Base-by-base conservation (phyloP, 2,888 invertebrate species). In the Poecilobothrus nobilitatus region DNA sequence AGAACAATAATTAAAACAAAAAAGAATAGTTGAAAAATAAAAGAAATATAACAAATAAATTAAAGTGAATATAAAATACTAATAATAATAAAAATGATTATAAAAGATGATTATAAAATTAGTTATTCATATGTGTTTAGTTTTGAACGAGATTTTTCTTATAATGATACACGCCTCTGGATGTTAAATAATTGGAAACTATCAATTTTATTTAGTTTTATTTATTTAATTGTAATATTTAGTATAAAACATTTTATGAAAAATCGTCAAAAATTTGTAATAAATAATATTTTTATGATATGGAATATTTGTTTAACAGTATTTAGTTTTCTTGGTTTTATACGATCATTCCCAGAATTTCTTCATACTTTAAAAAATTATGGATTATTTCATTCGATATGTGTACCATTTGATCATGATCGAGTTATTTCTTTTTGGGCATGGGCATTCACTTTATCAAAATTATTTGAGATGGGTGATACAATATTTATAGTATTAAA, bases 391-490 rank as follows among this genome's bases (percentile, higher is more conserved):
- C 94, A 97, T 84, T 97, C 97, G 69, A 91, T 97, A 75, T 99
- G 99, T 84, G 91, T 94, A 82, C 94, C 95, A 76, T 94, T 94
- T 81, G 92, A 92, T 80, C 89, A 91, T 79, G 92, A 95, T 82
- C 91, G 92, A 76, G 96, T 97, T 66, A 91, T 94, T 73, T 96
- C 96, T 10, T 97, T 97, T 83, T 99, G 98, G 98, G 94, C 97
- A 73, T 94, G 91, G 89, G 89, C 96, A 87, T 99, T 99, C 84
- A 95, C 96, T 63, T 84, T 97, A 73, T 96, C 96, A 72, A 99
- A 99, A 84, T 87, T 97, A 69, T 95, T 96, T 0, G 98, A 99
- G 83, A 86, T 98, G 65, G 96, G 95, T 10, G 97, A 97, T 84
- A 97, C 97, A 63, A 88, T 96, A 74, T 97, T 97, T 85, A 92